These are phyloP conservation scores for Phyllotreta cruciferae DNA, from an alignment of 2,888 invertebrate genomes.

Conservation along the genomic window DNA sequence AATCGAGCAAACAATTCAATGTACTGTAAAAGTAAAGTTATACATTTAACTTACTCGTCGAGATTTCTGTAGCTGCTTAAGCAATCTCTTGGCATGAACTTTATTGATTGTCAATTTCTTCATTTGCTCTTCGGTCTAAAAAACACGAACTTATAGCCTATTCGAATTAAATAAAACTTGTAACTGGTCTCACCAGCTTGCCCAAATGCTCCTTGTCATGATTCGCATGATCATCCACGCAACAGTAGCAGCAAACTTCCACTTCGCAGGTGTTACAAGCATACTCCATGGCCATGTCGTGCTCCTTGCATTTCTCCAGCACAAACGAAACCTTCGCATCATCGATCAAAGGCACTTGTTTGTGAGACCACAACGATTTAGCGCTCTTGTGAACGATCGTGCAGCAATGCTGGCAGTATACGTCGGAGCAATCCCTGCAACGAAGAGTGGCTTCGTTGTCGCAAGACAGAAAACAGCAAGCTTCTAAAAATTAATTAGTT, in stretches of 20 bases:
- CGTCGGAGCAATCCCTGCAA: constrained; percentile 52
- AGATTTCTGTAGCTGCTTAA: constrained; percentile 39
- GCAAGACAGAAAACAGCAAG: constrained; percentile 47
- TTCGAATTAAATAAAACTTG: neutral
- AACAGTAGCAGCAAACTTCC: constrained; percentile 59
- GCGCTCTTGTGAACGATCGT: constrained; percentile 55
- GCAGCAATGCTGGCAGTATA: constrained; percentile 51
- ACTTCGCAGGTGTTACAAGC: constrained; percentile 58
- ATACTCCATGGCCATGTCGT: constrained; percentile 54
- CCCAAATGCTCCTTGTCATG: constrained; percentile 52
- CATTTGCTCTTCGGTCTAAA: constrained; percentile 40
- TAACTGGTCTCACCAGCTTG: constrained; percentile 53
- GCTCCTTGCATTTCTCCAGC: constrained; percentile 47
- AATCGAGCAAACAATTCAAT: no score
- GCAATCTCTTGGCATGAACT: constrained; percentile 33
- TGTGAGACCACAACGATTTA: constrained; percentile 53
- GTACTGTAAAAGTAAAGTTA: neutral
- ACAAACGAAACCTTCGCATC: constrained; percentile 31
- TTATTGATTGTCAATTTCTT: constrained; percentile 36
- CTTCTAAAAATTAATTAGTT: constrained; percentile 37
- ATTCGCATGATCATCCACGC: constrained; percentile 54
- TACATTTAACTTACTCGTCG: constrained; percentile 37
- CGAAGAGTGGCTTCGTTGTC: constrained; percentile 46
- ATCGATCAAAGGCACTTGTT: constrained; percentile 36
- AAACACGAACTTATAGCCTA: neutral